Evolutionary conservation across 2,113 vertebrate genomes (phyloP).

Genomic region (Dascyllus trimaculatus): DNA sequence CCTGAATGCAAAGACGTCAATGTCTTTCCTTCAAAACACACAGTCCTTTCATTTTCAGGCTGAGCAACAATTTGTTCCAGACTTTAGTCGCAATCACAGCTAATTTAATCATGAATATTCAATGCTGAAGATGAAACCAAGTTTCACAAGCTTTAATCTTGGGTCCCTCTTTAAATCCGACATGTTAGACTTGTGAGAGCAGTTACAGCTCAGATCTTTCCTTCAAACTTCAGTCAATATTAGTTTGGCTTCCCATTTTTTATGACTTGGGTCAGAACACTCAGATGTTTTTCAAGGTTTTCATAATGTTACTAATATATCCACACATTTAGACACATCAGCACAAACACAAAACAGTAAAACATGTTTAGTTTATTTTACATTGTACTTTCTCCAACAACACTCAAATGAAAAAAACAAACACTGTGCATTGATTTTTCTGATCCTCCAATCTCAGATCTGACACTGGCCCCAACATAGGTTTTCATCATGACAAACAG

Average conservation of each 20-base stretch:
- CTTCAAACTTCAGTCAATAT: neutral
- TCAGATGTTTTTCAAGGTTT: neutral
- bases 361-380: constrained; percentile 67
- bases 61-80: too few species aligned
- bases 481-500: neutral
- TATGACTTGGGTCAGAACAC: neutral
- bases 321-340: neutral
- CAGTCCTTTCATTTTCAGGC: too few species aligned
- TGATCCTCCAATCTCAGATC: neutral
- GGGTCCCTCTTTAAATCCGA: neutral
- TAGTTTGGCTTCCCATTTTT: neutral
- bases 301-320: neutral
- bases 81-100: too few species aligned
- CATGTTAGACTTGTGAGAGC: too few species aligned
- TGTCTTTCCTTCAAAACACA: too few species aligned
- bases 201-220: neutral
- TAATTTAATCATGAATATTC: neutral
- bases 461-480: neutral
- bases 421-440: neutral
- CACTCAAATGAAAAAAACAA: constrained; percentile 28
- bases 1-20: too few species aligned
- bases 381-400: constrained; percentile 45
- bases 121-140: neutral
- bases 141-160: neutral
- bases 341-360: constrained; percentile 30